Evolutionary conservation across 1,140 invertebrate species (phyloP).

Genomic region (Formica exsecta): DNA sequence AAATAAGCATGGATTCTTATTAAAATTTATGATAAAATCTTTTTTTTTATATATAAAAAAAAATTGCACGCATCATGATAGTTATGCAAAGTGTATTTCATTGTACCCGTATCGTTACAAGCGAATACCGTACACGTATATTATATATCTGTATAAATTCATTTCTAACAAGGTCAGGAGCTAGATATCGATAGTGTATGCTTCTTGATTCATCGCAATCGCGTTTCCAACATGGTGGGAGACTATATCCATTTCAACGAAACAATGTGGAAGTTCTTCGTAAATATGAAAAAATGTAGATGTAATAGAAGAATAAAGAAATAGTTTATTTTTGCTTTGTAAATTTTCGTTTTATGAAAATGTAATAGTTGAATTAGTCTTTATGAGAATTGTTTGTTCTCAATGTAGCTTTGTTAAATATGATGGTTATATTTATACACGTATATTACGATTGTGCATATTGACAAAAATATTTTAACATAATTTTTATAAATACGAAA

Average conservation of each 20-base stretch:
- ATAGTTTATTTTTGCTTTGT: not conserved
- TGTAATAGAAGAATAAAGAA: not conserved
- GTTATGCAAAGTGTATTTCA: slow-evolving; percentile 10
- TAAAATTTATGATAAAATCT: not conserved
- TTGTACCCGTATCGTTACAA: not conserved
- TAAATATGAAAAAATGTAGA: not conserved
- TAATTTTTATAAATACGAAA: not conserved
- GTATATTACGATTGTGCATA: not conserved
- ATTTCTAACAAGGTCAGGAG: slow-evolving; percentile 34
- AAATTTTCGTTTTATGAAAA: no score
- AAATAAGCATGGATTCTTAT: not conserved
- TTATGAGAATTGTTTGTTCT: not conserved
- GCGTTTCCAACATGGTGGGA: not conserved
- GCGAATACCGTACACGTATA: not conserved
- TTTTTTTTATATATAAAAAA: not conserved
- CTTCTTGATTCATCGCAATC: slow-evolving; percentile 23
- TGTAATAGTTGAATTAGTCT: not conserved
- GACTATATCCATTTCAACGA: not conserved
- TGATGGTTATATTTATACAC: not conserved
- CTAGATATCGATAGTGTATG: slow-evolving; percentile 19
- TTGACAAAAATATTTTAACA: not conserved
- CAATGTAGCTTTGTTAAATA: not conserved
- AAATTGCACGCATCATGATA: slow-evolving; percentile 7
- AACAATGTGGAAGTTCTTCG: not conserved
- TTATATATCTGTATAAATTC: slow-evolving; percentile 30